Conservation (phyloP, 2,113 vertebrate species). For the Cephalopterus ornatus region DNA sequence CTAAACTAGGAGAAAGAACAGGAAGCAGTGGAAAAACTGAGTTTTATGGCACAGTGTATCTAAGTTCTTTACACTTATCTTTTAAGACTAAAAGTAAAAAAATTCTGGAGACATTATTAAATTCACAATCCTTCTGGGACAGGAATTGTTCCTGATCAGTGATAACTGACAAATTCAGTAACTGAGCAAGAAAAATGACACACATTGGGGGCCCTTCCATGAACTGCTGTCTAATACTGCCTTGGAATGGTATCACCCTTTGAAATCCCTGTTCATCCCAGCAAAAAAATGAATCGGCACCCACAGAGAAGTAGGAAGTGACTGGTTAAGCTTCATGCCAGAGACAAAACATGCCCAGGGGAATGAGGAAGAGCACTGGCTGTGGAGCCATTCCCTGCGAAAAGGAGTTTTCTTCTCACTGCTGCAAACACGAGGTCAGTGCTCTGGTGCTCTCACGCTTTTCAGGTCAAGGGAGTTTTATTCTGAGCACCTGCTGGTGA, state of each 20-base stretch:
- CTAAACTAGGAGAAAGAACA: too few species aligned
- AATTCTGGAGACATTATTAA: neutral
- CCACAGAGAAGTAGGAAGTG: neutral
- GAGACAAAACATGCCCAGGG: neutral
- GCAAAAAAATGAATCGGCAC: neutral
- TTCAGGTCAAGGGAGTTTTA: neutral
- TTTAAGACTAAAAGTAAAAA: neutral
- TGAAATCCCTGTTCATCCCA: neutral
- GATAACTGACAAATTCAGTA: neutral
- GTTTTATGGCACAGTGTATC: too few species aligned
- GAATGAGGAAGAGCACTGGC: fast-evolving
- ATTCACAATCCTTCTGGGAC: neutral
- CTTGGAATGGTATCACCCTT: neutral
- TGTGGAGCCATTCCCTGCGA: neutral
- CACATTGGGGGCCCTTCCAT: neutral
- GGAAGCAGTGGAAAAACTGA: too few species aligned
- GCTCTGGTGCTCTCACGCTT: fast-evolving
- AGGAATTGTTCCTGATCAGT: neutral
- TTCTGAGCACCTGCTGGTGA: neutral
- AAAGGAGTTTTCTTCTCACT: neutral
- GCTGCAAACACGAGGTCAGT: neutral
- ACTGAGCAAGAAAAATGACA: neutral
- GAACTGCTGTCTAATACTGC: neutral
- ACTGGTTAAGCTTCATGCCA: neutral
- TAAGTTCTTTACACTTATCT: too few species aligned